Evolutionary conservation across 2,113 vertebrate species (phyloP), one percentile per base, ranked within the genome.

Genomic region (Ceyx cyanopectus): DNA sequence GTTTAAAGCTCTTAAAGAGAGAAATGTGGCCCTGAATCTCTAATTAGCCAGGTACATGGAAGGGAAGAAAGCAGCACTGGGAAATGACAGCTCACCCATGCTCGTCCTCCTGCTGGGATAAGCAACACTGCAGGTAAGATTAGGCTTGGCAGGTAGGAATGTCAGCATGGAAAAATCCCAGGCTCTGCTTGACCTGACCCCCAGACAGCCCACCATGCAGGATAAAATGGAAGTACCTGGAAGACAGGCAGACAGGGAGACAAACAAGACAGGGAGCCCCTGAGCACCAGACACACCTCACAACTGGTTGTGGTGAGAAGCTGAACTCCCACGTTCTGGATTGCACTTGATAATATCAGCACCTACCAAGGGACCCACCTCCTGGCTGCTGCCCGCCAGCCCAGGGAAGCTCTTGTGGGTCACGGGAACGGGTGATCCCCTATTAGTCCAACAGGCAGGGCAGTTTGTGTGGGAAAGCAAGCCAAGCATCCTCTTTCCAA

Each of bases 331-430:
- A 34, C 72, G 30, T 80, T 45, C 51, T 81, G 87, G 53, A 96
- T 94, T 96, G 94, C 87, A 96, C 91, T 96, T 96, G 85, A n/a
- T 78, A 85, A 84, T 15, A 84, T 92, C 85, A 96, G 94, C 91
- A 94, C 95, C 95, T 50, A 89, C 58, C 54, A 70, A 88, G 89
- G 77, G 86, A 94, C 89, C 96, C 90, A 26, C 72, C 65, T 86
- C 87, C 87, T 4, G 68, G 79, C 91, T 89, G 88, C 85, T 92
- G 90, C 90, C 93, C 3, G 12, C 61, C 86, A 94, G 81, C 86
- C 85, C 1, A 0, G 75, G 73, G 72, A 62, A 91, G 60, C 81
- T 69, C 60, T 23, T 3, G 82, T 58, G 93, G 92, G 92, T 69
- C 74, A 0, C 0, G 53, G 82, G 58, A 87, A 85, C 18, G 3